Evolutionary conservation across 2,888 invertebrate species (phyloP).

Genomic region (Teinopalpus imperialis): DNA sequence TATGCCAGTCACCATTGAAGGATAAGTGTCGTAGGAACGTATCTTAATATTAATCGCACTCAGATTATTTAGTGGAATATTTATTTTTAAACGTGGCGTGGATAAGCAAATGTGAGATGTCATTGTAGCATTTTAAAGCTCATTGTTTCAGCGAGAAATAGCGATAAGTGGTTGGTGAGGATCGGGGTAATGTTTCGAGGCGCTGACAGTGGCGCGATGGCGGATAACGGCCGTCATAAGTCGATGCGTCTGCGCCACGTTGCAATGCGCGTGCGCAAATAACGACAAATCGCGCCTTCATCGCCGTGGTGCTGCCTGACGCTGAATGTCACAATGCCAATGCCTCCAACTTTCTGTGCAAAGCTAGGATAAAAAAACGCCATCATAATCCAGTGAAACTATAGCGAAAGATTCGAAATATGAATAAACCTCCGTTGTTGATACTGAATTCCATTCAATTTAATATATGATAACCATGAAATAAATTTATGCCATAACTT

Average conservation of each 20-base stretch:
- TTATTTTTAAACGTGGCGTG: conserved; percentile 1
- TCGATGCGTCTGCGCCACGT: conserved; percentile 33
- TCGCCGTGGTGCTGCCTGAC: conserved; percentile 37
- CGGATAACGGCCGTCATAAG: conserved; percentile 76
- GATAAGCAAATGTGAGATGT: conserved; percentile 45
- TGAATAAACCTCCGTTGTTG: too few relatives aligned
- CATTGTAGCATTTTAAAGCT: conserved; percentile 72
- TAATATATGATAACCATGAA: too few relatives aligned
- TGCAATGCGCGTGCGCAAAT: conserved; percentile 53
- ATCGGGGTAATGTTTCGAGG: conserved; percentile 53
- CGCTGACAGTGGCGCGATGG: conserved; percentile 63
- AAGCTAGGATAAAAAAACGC: background rate
- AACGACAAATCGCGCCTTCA: conserved; percentile 72
- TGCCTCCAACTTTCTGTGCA: background rate
- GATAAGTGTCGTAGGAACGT: too few relatives aligned
- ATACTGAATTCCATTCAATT: too few relatives aligned
- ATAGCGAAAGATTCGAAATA: too few relatives aligned
- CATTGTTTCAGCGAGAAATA: conserved; percentile 77
- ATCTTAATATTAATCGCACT: too few relatives aligned
- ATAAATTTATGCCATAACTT: too few relatives aligned
- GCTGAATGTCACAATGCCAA: conserved; percentile 38
- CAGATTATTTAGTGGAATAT: conserved; percentile 14
- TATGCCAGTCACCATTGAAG: too few relatives aligned
- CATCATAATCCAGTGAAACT: too few relatives aligned
- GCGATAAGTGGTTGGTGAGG: conserved; percentile 53